A percentile compares a stretch with the other conserved stretches of the same genome.
phyloP scores from a whole-genome alignment of 1,140 invertebrate genomes.

The Ptiloglossa arizonensis region DNA sequence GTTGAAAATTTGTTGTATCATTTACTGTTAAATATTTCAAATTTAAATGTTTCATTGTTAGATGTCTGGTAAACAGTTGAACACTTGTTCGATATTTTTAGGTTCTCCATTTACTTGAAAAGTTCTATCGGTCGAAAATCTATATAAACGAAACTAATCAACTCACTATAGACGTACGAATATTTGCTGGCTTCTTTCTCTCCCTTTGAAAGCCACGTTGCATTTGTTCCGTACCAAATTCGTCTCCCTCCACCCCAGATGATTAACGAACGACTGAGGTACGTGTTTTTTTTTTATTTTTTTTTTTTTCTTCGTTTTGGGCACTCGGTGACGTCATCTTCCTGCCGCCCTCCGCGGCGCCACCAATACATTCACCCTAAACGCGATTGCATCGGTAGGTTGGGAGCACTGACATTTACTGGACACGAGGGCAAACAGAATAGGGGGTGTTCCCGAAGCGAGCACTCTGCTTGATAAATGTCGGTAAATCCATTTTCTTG shows the following conservation, averaged over 20 bases:
- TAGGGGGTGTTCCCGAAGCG: background rate
- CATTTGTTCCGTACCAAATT: background rate
- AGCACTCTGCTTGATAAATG: background rate
- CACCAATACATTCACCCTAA: slow-evolving; percentile 8
- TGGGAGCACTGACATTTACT: background rate
- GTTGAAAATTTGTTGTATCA: too few species aligned
- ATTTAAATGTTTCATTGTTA: too few species aligned
- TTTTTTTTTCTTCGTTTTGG: too few species aligned
- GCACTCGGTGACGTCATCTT: slow-evolving; percentile 43
- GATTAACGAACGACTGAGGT: background rate
- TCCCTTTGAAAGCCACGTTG: background rate
- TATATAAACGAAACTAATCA: too few species aligned
- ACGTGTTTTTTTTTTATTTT: slow-evolving; percentile 4
- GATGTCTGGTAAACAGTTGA: too few species aligned
- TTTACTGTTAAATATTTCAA: too few species aligned
- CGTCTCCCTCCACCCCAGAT: background rate
- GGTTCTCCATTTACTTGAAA: too few species aligned
- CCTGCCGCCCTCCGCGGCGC: slow-evolving; percentile 36
- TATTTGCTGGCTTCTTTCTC: background rate
- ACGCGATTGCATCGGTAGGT: slow-evolving; percentile 1
- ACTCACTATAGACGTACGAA: background rate
- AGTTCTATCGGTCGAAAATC: too few species aligned
- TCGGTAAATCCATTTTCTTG: background rate
- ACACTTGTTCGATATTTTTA: too few species aligned
- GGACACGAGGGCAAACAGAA: slow-evolving; percentile 1